phyloP scores from a whole-genome alignment of 2,797 vertebrate species.

The Scyliorhinus canicula region DNA sequence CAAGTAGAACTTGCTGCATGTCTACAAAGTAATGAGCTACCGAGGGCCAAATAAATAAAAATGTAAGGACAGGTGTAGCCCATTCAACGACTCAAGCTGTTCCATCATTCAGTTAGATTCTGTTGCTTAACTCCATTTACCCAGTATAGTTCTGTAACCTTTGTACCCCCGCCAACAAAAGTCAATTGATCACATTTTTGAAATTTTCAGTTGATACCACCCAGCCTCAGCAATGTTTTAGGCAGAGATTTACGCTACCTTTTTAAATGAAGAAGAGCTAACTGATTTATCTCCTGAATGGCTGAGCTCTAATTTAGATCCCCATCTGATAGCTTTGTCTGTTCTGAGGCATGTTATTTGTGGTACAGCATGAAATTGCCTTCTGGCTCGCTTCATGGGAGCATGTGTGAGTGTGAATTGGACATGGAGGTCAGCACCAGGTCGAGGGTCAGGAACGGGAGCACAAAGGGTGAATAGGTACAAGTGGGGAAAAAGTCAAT shows the following conservation, averaged over 20 bases:
- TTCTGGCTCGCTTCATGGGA: background rate
- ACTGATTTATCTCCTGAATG: background rate
- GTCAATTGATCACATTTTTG: background rate
- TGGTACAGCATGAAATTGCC: background rate
- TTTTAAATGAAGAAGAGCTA: background rate
- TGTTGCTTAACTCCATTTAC: background rate
- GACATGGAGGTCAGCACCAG: background rate
- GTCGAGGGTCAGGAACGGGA: background rate
- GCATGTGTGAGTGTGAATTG: background rate
- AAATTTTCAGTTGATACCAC: no score
- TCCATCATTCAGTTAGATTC: background rate
- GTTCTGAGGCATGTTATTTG: no score
- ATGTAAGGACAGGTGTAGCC: background rate
- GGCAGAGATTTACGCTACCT: no score
- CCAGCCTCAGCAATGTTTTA: no score
- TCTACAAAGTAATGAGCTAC: background rate
- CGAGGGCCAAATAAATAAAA: background rate
- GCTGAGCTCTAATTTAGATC: background rate
- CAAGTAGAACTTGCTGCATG: background rate
- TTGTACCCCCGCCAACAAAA: background rate
- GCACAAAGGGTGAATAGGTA: background rate
- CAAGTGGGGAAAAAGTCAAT: background rate
- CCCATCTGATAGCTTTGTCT: background rate
- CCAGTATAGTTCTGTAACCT: background rate
- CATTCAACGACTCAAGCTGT: no score